These are phyloP conservation scores for Gorsachius goisagi DNA, from an alignment of 2,113 vertebrate genomes.

Conservation along the genomic window DNA sequence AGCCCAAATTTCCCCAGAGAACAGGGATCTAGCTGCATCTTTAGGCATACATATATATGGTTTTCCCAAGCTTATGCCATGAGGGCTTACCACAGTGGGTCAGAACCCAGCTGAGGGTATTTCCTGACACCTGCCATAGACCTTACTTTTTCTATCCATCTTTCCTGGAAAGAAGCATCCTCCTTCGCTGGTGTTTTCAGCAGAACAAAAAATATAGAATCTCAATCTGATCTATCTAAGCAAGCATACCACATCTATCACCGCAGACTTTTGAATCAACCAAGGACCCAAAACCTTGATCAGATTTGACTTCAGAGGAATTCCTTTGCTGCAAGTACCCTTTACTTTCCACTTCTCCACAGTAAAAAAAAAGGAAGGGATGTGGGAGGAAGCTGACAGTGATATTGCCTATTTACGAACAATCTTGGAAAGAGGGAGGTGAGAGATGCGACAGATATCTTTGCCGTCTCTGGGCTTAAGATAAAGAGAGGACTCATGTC, in stretches of 20 bases:
- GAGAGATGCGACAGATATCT: neutral
- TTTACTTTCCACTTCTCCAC: neutral
- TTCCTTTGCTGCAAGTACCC: neutral
- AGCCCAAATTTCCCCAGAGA: neutral
- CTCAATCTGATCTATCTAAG: conserved; percentile 27
- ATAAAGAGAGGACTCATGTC: neutral
- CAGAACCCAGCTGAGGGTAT: neutral
- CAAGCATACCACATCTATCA: conserved; percentile 45
- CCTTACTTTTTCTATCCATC: neutral
- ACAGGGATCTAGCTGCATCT: neutral
- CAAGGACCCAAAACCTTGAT: conserved; percentile 31
- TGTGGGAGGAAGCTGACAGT: neutral
- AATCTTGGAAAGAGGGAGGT: neutral
- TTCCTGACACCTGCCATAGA: neutral
- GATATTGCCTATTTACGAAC: neutral
- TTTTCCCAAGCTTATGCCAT: neutral
- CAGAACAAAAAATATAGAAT: neutral
- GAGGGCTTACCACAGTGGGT: neutral
- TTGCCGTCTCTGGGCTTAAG: neutral
- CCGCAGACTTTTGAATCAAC: conserved; percentile 49
- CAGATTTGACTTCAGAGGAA: conserved; percentile 46
- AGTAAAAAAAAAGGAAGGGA: neutral
- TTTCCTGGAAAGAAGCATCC: conserved; percentile 8
- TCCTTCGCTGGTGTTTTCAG: neutral
- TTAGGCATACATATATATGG: neutral